Percentiles rank a stretch among this genome's conserved stretches.
Evolutionary conservation across 2,113 vertebrate species (phyloP).

Genomic region (Asarcornis scutulata): DNA sequence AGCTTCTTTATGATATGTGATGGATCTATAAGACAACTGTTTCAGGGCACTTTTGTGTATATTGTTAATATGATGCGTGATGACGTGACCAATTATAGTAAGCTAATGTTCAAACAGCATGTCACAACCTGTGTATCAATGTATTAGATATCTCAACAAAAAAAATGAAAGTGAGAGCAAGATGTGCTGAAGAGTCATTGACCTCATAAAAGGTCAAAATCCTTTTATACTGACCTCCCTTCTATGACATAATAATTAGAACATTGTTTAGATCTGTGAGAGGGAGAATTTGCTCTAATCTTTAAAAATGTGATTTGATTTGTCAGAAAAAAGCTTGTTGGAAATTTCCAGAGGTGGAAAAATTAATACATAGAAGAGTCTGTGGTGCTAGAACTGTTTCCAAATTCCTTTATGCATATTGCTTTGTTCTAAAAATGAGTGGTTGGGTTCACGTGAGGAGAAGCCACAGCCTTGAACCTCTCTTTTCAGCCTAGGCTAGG

Average conservation of each 20-base stretch:
- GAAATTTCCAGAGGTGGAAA: not conserved
- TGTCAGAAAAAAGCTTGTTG: not conserved
- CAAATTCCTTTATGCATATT: not conserved
- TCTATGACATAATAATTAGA: not conserved
- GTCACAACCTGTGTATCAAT: slow-evolving; percentile 94
- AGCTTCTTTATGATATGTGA: slow-evolving; percentile 84
- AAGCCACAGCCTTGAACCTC: not conserved
- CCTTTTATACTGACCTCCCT: not conserved
- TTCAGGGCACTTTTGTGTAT: slow-evolving; percentile 88
- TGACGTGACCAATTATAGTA: slow-evolving; percentile 92
- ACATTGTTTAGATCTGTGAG: not conserved
- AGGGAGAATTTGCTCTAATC: not conserved
- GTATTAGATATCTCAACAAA: slow-evolving; percentile 85
- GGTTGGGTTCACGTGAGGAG: not conserved
- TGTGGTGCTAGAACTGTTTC: not conserved
- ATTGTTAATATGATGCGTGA: slow-evolving; percentile 91
- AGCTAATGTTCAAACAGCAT: slow-evolving; percentile 90
- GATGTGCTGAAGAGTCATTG: slow-evolving; percentile 74
- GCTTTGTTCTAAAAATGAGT: not conserved
- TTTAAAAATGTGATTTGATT: slow-evolving; percentile 11
- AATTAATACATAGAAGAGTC: not conserved
- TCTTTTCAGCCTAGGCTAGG: not conserved
- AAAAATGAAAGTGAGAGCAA: slow-evolving; percentile 84
- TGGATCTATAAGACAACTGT: slow-evolving; percentile 89
- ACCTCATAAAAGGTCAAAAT: slow-evolving; percentile 79